phyloP scores from a whole-genome alignment of 1,140 invertebrate species.

The Vollenhovia emeryi region DNA sequence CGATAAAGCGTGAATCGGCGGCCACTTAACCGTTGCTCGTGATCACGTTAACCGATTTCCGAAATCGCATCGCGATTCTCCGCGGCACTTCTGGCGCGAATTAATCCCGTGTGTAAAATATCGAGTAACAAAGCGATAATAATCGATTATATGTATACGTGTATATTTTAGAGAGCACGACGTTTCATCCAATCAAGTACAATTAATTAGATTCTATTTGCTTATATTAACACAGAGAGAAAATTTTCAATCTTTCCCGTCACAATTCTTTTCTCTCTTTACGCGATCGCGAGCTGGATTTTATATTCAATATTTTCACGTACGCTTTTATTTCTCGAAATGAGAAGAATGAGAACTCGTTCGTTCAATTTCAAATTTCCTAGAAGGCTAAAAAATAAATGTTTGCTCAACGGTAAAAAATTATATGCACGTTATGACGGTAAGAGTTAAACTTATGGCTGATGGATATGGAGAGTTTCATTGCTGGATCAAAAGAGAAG shows the following conservation, averaged over 20 bases:
- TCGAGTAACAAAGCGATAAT: neutral
- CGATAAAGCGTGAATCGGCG: constrained; percentile 35
- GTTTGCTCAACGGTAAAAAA: constrained; percentile 25
- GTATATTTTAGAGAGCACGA: neutral
- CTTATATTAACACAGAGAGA: neutral
- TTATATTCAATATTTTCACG: constrained; percentile 38
- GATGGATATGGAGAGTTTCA: neutral
- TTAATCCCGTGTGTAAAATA: neutral
- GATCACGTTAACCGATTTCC: neutral
- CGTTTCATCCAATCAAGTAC: neutral
- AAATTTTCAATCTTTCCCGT: constrained; percentile 3
- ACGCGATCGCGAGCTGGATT: neutral
- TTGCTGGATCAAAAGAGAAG: neutral
- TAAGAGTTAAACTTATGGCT: constrained; percentile 1
- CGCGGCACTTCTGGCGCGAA: neutral
- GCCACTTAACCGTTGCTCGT: constrained; percentile 1
- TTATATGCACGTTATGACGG: neutral
- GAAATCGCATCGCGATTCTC: neutral
- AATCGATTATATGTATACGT: neutral
- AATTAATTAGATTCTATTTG: constrained; percentile 6
- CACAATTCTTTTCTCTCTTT: neutral
- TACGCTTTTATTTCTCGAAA: constrained; percentile 7
- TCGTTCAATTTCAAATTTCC: constrained; percentile 4
- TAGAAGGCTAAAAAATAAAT: neutral
- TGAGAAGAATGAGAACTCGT: constrained; percentile 5